Conservation (phyloP, 2,797 vertebrate species). For the Myripristis jacobus region DNA sequence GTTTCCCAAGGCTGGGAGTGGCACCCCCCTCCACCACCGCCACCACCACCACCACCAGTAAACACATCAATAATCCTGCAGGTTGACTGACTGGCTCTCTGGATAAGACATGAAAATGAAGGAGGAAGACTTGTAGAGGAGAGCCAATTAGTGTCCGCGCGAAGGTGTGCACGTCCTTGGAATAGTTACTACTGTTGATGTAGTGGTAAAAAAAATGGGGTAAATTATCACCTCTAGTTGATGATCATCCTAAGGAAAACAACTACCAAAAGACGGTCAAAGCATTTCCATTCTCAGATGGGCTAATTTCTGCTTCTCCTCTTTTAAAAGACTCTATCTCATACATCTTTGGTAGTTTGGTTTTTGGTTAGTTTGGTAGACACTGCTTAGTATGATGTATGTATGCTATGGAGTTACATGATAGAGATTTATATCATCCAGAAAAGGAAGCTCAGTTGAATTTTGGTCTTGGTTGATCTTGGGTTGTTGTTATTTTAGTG, state of each 20-base stretch:
- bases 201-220: slow-evolving; percentile 26
- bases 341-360: neutral
- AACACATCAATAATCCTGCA: slow-evolving; percentile 76
- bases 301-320: neutral
- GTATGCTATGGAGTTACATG: neutral
- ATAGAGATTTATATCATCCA: neutral
- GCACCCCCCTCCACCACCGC: slow-evolving; percentile 15
- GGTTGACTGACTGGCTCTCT: slow-evolving; percentile 66
- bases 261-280: slow-evolving; percentile 10
- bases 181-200: slow-evolving; percentile 35
- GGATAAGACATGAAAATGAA: slow-evolving; percentile 53
- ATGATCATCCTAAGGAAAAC: slow-evolving; percentile 28
- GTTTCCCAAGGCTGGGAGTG: slow-evolving; percentile 70
- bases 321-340: slow-evolving; percentile 2
- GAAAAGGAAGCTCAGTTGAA: neutral
- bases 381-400: neutral
- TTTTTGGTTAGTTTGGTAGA: no score
- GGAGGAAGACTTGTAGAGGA: slow-evolving; percentile 54
- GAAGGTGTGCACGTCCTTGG: slow-evolving; percentile 27
- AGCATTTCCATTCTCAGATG: slow-evolving; percentile 15
- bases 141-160: slow-evolving; percentile 62
- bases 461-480: neutral
- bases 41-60: slow-evolving; percentile 29
- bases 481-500: neutral
- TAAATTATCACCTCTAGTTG: slow-evolving; percentile 20